phyloP scores from a whole-genome alignment of 2,797 vertebrate species.

The Phaenicophaeus curvirostris region DNA sequence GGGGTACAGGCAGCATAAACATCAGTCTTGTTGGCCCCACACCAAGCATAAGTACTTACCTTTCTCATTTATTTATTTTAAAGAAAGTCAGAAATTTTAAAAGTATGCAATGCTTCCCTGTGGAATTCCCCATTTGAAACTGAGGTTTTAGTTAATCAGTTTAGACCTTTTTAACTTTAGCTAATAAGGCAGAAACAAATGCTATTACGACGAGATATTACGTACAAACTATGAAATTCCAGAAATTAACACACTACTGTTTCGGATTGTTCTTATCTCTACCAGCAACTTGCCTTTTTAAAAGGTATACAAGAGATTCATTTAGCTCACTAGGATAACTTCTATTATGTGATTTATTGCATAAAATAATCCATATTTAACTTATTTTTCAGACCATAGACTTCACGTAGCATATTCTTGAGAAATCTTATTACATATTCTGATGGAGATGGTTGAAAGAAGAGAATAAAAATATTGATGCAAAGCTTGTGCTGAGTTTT shows the following conservation, averaged over 20 bases:
- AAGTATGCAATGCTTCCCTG: neutral
- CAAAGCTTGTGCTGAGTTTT: neutral
- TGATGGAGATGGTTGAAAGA: neutral
- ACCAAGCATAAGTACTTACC: neutral
- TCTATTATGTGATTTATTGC: neutral
- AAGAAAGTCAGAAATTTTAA: neutral
- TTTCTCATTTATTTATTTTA: neutral
- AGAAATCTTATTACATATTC: neutral
- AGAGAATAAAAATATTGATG: neutral
- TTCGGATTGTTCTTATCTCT: neutral
- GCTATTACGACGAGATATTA: neutral
- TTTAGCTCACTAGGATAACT: neutral
- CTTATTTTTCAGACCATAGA: neutral
- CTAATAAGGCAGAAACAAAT: neutral
- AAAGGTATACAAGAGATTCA: neutral
- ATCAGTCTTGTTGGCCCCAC: neutral
- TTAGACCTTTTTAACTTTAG: neutral
- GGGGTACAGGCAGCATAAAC: neutral
- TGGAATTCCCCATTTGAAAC: neutral
- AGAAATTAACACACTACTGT: neutral
- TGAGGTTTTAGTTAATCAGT: neutral
- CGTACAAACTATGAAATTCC: neutral
- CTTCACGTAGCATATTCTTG: neutral
- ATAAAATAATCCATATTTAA: neutral
- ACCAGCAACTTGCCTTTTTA: neutral